A percentile compares a stretch with the other conserved stretches of the same genome.
phyloP scores from a whole-genome alignment of 2,797 vertebrate species.

The Silurus lanzhouensis region DNA sequence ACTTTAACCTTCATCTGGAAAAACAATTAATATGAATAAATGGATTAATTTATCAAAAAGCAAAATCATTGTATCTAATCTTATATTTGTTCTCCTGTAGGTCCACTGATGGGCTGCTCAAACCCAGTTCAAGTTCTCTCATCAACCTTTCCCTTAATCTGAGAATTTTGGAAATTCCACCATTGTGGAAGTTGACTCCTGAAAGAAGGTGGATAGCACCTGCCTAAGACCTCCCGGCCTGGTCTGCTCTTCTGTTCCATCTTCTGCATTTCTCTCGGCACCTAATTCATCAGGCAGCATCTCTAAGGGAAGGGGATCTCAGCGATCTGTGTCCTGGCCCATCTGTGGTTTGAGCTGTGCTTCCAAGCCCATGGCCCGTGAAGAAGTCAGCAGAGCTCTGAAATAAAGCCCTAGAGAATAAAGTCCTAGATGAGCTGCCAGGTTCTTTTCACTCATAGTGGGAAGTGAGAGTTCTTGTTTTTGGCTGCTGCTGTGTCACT shows the following conservation, averaged over 20 bases:
- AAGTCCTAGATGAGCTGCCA: constrained; percentile 14
- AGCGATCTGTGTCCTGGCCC: constrained; percentile 10
- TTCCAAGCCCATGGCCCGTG: constrained; percentile 1
- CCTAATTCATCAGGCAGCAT: constrained; percentile 22
- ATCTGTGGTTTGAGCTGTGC: constrained; percentile 21
- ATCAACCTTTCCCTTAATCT: constrained; percentile 1
- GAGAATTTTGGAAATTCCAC: constrained; percentile 18
- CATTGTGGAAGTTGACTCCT: neutral
- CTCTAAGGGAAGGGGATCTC: constrained; percentile 28
- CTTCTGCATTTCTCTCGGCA: constrained; percentile 21
- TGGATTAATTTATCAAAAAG: neutral
- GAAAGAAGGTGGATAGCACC: constrained; percentile 9
- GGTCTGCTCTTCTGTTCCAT: constrained; percentile 4
- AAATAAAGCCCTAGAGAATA: neutral
- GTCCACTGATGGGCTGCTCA: neutral
- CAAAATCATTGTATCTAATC: neutral
- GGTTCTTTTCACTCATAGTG: constrained; percentile 15
- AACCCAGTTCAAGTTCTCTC: neutral
- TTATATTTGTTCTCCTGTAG: neutral
- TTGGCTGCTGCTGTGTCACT: neutral
- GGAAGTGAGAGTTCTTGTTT: constrained; percentile 8
- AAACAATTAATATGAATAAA: neutral
- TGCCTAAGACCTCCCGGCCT: constrained; percentile 4
- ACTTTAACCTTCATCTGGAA: neutral
- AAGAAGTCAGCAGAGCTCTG: constrained; percentile 14